Evolutionary conservation across 2,113 vertebrate species (phyloP), one percentile per base, ranked within the genome.

Genomic region (Vombatus ursinus): DNA sequence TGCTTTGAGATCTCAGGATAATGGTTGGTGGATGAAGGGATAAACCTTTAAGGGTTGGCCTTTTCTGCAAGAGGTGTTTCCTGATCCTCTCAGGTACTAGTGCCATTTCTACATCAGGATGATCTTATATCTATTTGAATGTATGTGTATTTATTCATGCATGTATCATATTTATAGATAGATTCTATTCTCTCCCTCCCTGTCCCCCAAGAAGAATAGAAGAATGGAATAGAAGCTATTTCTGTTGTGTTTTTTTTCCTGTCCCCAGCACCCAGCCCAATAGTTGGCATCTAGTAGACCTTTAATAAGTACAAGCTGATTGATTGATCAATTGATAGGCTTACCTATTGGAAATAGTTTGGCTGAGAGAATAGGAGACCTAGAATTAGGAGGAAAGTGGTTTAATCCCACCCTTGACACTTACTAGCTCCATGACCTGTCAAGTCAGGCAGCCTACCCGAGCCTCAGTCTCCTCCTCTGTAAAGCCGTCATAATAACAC

Each of bases 11-110:
- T 52, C 2, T 50, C 94, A 89, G 48, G 51, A 8, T 95, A 90
- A 24, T 93, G 51, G 12, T 92, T 97, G 97, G 91, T 96, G 91
- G 47, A 77, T 95, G 95, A 98, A 97, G 97, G 96, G 97, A 98
- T 95, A 92, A 97, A 94, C 98, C 94, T 97, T 89, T 57, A 96
- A 96, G 52, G 7, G 0, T 97, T 98, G 31, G 14, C 31, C 57
- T 11, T 14, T 68, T 37, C 57, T 68, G 31, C 31, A 4, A 4
- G 12, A 68, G 31, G 61, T 37, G 12, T 5, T 16, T 37, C 61
- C 61, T 1, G 12, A 14, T 68, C 31, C 12, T 37, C 31, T 14
- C 61, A 68, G 31, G 37, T n/a, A 12, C 3, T 37, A 12, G 61
- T 37, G 31, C 11, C 12, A 37, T 31, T 37, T 68, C 14, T 3